Conservation (phyloP, 1,140 invertebrate species). For the Episyrphus balteatus region DNA sequence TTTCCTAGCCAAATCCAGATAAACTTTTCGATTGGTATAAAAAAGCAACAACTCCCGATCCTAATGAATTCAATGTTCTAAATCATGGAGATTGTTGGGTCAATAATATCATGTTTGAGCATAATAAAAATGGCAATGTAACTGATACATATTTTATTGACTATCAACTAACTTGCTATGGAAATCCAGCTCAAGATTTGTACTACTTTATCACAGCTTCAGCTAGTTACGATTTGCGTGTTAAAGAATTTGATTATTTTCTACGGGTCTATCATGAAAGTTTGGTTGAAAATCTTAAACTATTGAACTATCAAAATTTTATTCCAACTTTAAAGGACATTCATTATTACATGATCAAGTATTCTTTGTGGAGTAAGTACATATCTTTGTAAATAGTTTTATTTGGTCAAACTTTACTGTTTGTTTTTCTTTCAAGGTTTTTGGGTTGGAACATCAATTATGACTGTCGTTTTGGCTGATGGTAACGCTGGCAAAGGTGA, state of each 20-base stretch:
- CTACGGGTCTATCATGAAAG: constrained; percentile 23
- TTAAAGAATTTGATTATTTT: constrained; percentile 22
- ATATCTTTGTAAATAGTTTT: too few relatives aligned
- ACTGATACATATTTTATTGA: constrained; percentile 34
- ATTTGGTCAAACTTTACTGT: too few relatives aligned
- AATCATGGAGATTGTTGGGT: constrained; percentile 48
- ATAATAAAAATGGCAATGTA: constrained; percentile 13
- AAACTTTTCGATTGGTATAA: too few relatives aligned
- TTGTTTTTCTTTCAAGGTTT: not conserved
- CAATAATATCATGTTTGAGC: constrained; percentile 36
- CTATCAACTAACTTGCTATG: constrained; percentile 32
- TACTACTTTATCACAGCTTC: constrained; percentile 27
- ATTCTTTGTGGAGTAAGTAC: too few relatives aligned
- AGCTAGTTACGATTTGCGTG: constrained; percentile 15
- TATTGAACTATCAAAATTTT: constrained; percentile 13
- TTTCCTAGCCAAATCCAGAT: constrained; percentile 10
- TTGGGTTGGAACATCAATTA: not conserved
- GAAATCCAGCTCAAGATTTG: constrained; percentile 33
- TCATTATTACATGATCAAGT: constrained; percentile 10
- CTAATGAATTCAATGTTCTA: constrained; percentile 45
- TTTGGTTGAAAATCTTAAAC: constrained; percentile 17
- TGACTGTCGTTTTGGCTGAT: not conserved
- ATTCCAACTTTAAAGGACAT: constrained; percentile 35
- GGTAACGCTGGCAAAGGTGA: not conserved
- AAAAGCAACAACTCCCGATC: constrained; percentile 14